A percentile compares a stretch with the other conserved stretches of the same genome.
Conservation (phyloP, 2,113 vertebrate species). For the Petrocephalus microphthalmus region DNA sequence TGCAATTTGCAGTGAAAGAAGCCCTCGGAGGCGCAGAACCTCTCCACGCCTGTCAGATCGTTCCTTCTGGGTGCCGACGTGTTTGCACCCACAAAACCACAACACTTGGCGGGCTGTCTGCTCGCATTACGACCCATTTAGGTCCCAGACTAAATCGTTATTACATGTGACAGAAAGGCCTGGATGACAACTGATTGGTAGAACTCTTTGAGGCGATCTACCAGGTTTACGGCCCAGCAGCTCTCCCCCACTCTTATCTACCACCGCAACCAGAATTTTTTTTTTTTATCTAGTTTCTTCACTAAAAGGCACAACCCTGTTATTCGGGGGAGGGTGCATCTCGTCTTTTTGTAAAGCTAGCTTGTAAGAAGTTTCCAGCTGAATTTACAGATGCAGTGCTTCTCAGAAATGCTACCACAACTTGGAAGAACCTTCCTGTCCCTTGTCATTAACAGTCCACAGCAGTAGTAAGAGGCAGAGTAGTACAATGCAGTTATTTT, state of each 20-base stretch:
- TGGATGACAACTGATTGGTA: not conserved
- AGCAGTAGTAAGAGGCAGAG: not conserved
- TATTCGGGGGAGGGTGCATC: constrained; percentile 24
- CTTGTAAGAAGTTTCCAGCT: not conserved
- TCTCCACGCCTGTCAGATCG: not conserved
- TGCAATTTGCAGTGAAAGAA: not conserved
- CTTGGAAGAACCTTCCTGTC: not conserved
- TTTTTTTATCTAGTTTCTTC: constrained; percentile 24
- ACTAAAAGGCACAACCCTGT: constrained; percentile 13
- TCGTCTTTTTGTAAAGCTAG: not conserved
- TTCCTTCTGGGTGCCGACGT: not conserved
- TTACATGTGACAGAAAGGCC: not conserved
- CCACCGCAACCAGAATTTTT: constrained; percentile 14
- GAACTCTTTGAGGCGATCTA: not conserved
- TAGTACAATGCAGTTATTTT: not conserved
- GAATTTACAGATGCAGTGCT: not conserved
- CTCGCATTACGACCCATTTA: not conserved
- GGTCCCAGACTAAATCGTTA: not conserved
- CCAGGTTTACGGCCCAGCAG: not conserved
- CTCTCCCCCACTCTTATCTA: not conserved
- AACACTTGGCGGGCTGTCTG: not conserved
- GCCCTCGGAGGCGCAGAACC: not conserved
- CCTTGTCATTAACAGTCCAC: not conserved
- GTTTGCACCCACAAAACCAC: not conserved
- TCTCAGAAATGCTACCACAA: not conserved